Evolutionary conservation across 2,888 invertebrate species (phyloP).

Genomic region (Drosophila recens): DNA sequence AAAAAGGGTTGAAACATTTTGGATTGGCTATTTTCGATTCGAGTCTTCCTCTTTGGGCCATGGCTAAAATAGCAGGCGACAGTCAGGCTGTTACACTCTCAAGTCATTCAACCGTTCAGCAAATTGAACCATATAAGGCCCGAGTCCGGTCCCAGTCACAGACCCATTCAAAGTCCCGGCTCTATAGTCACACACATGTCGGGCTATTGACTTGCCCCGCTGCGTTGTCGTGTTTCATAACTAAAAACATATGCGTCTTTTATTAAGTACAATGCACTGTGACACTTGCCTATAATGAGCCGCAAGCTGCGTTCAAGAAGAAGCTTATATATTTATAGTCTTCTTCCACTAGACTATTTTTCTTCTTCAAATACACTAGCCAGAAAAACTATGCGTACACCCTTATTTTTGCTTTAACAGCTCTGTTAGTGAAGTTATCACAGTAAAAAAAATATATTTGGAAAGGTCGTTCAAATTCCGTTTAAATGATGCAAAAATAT

Average conservation of each 20-base stretch:
- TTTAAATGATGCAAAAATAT: too few species aligned
- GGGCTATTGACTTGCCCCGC: constrained; percentile 41
- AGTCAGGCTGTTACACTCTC: constrained; percentile 28
- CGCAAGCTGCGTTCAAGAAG: not conserved
- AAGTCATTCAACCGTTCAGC: constrained; percentile 48
- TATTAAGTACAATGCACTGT: constrained; percentile 22
- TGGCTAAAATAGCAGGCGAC: constrained; percentile 40
- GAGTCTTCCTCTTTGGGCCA: constrained; percentile 37
- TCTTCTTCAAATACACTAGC: too few species aligned
- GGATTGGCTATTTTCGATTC: constrained; percentile 22
- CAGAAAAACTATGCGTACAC: too few species aligned
- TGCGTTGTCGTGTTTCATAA: constrained; percentile 22
- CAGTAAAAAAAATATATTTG: too few species aligned
- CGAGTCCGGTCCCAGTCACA: not conserved
- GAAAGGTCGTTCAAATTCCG: too few species aligned
- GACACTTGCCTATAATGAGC: constrained; percentile 24
- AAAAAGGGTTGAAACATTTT: constrained; percentile 29
- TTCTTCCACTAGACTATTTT: not conserved
- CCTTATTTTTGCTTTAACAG: too few species aligned
- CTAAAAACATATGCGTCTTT: constrained; percentile 24
- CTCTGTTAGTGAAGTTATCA: too few species aligned
- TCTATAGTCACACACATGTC: constrained; percentile 2
- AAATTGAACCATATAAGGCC: constrained; percentile 45
- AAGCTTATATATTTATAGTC: not conserved
- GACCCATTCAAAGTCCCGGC: not conserved